A percentile compares a stretch with the other conserved stretches of the same genome.
phyloP scores from a whole-genome alignment of 2,888 invertebrate genomes.

The Patella ulyssiponensis region DNA sequence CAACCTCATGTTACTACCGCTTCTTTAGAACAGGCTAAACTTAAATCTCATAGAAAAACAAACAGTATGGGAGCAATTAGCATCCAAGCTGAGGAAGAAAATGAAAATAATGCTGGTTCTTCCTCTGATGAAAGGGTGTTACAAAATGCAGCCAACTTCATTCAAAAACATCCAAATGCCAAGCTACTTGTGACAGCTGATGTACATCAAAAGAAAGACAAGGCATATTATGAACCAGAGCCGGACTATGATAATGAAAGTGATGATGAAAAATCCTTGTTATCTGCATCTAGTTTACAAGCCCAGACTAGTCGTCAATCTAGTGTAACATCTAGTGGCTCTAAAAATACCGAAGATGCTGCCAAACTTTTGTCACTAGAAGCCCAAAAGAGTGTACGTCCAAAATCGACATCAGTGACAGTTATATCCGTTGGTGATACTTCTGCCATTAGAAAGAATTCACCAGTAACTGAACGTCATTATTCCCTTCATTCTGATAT shows the following conservation, averaged over 20 bases:
- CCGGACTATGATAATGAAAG: slow-evolving; percentile 61
- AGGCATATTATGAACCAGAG: slow-evolving; percentile 50
- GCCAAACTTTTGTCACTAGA: slow-evolving; percentile 26
- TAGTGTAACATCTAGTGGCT: slow-evolving; percentile 14
- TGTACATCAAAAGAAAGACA: slow-evolving; percentile 45
- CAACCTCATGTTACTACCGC: slow-evolving; percentile 80
- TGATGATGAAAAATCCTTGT: slow-evolving; percentile 44
- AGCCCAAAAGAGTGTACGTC: background rate
- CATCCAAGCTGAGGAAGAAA: slow-evolving; percentile 27
- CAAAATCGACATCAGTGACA: slow-evolving; percentile 48
- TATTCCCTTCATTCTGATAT: slow-evolving; percentile 36
- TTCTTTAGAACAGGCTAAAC: slow-evolving; percentile 41
- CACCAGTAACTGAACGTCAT: slow-evolving; percentile 26
- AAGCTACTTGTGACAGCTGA: slow-evolving; percentile 61
- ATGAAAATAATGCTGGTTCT: slow-evolving; percentile 50
- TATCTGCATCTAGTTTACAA: background rate
- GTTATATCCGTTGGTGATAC: slow-evolving; percentile 56
- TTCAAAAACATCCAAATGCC: slow-evolving; percentile 65
- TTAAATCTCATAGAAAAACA: slow-evolving; percentile 42
- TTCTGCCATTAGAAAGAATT: slow-evolving; percentile 21
- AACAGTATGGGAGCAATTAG: slow-evolving; percentile 39
- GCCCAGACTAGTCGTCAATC: slow-evolving; percentile 19
- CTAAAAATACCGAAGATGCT: slow-evolving; percentile 8
- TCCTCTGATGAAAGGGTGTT: slow-evolving; percentile 62
- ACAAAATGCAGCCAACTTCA: slow-evolving; percentile 60